Conservation (phyloP, 2,797 vertebrate species). For the Nannoperca obscura region DNA sequence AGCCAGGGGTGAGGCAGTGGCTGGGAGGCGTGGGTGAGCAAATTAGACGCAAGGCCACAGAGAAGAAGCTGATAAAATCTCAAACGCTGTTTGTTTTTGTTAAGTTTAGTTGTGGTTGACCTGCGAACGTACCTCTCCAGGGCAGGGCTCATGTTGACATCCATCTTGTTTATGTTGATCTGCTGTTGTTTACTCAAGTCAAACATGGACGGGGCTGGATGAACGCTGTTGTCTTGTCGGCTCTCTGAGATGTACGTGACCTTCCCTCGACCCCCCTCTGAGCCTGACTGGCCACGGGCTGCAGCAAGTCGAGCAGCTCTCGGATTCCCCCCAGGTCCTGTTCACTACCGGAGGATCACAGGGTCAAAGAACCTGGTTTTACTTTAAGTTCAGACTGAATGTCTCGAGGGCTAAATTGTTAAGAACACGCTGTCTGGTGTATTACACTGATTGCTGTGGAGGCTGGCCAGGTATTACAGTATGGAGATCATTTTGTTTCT, state of each 20-base stretch:
- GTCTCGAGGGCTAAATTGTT: slow-evolving; percentile 38
- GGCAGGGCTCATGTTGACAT: slow-evolving; percentile 50
- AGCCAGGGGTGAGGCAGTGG: slow-evolving; percentile 6
- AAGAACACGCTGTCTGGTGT: slow-evolving; percentile 29
- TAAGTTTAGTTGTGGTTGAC: slow-evolving; percentile 36
- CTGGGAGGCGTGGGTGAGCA: slow-evolving; percentile 39
- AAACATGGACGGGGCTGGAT: slow-evolving; percentile 36
- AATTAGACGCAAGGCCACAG: slow-evolving; percentile 50
- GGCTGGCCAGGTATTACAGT: slow-evolving; percentile 16
- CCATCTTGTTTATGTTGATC: slow-evolving; percentile 61
- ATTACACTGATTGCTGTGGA: slow-evolving; percentile 17
- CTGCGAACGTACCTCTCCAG: slow-evolving; percentile 27
- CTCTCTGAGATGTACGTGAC: slow-evolving; percentile 59
- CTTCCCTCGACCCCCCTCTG: slow-evolving; percentile 53
- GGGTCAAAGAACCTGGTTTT: slow-evolving; percentile 63
- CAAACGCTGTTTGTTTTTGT: slow-evolving; percentile 31
- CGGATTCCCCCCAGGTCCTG: slow-evolving; percentile 48
- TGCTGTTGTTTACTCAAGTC: slow-evolving; percentile 68
- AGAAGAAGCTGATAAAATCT: slow-evolving; percentile 46
- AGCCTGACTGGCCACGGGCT: slow-evolving; percentile 31
- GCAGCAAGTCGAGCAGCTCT: slow-evolving; percentile 37
- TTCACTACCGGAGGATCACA: slow-evolving; percentile 37
- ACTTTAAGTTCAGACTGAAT: slow-evolving; percentile 47
- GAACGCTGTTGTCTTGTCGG: slow-evolving; percentile 40
- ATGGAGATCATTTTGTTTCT: no score